Base-by-base conservation (phyloP, 2,113 vertebrate species). In the Pleuronectes platessa region DNA sequence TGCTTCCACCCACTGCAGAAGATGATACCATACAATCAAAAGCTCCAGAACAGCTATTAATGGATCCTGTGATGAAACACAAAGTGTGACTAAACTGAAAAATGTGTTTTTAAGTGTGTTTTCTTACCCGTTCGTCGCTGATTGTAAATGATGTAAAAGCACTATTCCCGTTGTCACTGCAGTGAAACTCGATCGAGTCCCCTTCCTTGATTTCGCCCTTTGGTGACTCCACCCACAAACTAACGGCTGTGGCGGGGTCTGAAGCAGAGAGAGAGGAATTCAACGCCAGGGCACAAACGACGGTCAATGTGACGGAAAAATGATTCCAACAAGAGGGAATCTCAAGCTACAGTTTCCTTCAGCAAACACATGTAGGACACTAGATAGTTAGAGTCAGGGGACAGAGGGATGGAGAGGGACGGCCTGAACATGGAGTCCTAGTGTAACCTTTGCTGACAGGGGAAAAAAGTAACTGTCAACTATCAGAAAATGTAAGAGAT, bases 201-300 rank as follows among this genome's bases (percentile, higher is more conserved):
- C 89, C 91, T 62, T 92, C 91, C 21, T 90, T 91, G 65, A 93
- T 90, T 67, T 76, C 51, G 13, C 83, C 86, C 45, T 88, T 83
- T 20, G 92, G 91, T 24, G 92, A 90, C 61, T 90, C 78, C 66
- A 93, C 88, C 90, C 84, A 90, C 65, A 91, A 2, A 2, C 4
- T 65, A 18, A 90, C 51, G 18, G 23, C 4, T 17, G 90, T 91
- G 47, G 81, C 24, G 8, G 81, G 91, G 65, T 91, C 92, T 93
- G 73, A 74, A 89, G 85, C 24, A 79, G 20, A 76, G 18, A 69
- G 14, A 65, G 20, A 65, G 20, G 1, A 53, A 74, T 2, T 37
- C 64, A 66, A 56, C 3, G 1, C 49, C 15, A 55, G 40, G 56
- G 24, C 26, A 51, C 45, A 47, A 47, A 17, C 15, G 0, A 10